These are phyloP conservation scores for Anodontia alba DNA, from an alignment of 2,888 invertebrate genomes.

Conservation along the genomic window DNA sequence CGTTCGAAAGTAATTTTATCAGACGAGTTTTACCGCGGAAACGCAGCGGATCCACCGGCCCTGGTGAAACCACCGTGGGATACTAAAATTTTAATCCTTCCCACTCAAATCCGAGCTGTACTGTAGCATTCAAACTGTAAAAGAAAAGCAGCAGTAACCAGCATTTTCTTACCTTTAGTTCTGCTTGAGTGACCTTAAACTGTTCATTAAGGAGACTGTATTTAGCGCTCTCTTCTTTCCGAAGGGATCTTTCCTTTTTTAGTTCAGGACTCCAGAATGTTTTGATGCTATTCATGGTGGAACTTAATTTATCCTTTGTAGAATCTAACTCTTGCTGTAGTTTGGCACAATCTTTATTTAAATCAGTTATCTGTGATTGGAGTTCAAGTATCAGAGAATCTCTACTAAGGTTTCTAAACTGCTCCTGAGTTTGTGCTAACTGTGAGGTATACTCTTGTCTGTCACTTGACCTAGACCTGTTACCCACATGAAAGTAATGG, in stretches of 20 bases:
- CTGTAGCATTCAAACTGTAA: too few relatives aligned
- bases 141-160: too few relatives aligned
- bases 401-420: conserved; percentile 67
- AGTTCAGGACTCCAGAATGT: conserved; percentile 99
- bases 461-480: conserved; percentile 79
- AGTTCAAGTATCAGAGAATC: conserved; percentile 83
- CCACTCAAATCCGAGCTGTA: too few relatives aligned
- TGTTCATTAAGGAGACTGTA: conserved; percentile 98
- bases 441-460: conserved; percentile 73
- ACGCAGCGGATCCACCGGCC: too few relatives aligned
- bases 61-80: too few relatives aligned
- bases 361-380: conserved; percentile 94
- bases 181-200: conserved; percentile 96
- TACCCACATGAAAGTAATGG: conserved; percentile 67
- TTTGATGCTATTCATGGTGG: conserved; percentile 99
- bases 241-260: conserved; percentile 97
- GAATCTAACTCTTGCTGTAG: conserved; percentile 86
- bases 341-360: conserved; percentile 96
- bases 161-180: conserved; percentile 92
- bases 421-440: conserved; percentile 66
- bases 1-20: too few relatives aligned
- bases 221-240: conserved; percentile 99
- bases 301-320: conserved; percentile 98
- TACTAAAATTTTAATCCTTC: too few relatives aligned
- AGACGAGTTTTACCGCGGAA: too few relatives aligned